phyloP scores from a whole-genome alignment of 2,113 vertebrate species.

The Pelusios castaneus region DNA sequence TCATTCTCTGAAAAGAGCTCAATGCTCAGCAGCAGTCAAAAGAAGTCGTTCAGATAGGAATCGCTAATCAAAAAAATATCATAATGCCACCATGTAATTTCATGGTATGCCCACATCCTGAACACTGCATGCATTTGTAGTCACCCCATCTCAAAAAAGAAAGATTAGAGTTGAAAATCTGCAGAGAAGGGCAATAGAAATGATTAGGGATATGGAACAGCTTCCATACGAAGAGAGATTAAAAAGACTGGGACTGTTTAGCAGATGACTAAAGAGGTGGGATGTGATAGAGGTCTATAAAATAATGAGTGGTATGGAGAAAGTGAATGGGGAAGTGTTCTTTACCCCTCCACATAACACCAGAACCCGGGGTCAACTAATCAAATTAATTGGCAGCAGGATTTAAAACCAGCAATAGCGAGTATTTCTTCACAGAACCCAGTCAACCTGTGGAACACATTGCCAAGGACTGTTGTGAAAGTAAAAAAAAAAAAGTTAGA shows the following conservation, averaged over 20 bases:
- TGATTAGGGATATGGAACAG: not conserved
- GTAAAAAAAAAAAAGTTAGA: not conserved
- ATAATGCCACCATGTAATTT: no score
- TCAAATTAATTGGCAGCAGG: not conserved
- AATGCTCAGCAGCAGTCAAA: no score
- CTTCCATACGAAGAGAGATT: not conserved
- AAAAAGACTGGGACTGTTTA: not conserved
- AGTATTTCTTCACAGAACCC: not conserved
- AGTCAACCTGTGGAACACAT: not conserved
- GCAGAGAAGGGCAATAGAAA: no score
- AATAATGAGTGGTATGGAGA: not conserved
- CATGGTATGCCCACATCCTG: no score
- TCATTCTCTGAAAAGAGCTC: no score
- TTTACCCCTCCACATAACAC: not conserved
- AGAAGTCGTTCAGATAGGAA: no score
- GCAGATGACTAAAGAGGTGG: not conserved
- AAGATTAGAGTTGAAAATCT: no score
- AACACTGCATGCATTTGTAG: no score
- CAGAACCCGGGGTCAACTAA: not conserved
- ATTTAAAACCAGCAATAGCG: not conserved
- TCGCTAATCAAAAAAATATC: no score
- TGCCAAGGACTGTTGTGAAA: not conserved
- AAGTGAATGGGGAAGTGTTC: not conserved
- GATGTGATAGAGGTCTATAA: not conserved
- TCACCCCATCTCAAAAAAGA: no score